Base-by-base conservation (phyloP, 1,140 invertebrate genomes). In the Drosophila littoralis region DNA sequence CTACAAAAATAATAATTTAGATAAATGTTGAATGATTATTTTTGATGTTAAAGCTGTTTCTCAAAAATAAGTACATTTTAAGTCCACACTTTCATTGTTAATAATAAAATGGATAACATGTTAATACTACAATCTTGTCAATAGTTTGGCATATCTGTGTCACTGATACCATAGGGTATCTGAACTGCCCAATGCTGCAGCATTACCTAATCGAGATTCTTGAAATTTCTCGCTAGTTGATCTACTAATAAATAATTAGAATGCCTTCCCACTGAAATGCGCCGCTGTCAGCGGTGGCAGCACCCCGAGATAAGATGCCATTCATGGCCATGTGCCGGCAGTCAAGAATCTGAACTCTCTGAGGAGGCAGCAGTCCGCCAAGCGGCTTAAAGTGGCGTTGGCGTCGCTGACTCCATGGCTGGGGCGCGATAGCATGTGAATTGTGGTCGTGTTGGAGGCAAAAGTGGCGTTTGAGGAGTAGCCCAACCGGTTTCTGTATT, bases 301-400 rank as follows among this genome's bases (percentile, higher is more conserved):
- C 60, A 45, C 63, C 63, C 67, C 76, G 48, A 88, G 82, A 86
- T 86, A 82, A 88, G 78, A 79, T 67, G 71, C 82, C 82, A 86
- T 88, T 88, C 79, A 86, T 86, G 83, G 83, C 60, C 43, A 58
- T 75, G 64, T 12, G 79, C 43, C 45, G 59, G 61, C 76, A 79
- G 80, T 85, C 65, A 64, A 71, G 52, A 80, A 67, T 69, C 55
- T 35, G 48, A 84, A 57, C 77, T 70, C 61, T 52, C 32, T 43
- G 32, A 63, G 72, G 76, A 68, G 71, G 65, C 54, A 13, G 38
- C 36, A 32, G 36, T 28, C 35, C 51, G 50, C 46, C 43, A 35
- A 35, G 50, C 35, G 12, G 32, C n/a, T 46, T 9, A 22, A 46
- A 12, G 3, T 52, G 28, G 67, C 52, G 74, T 84, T 75, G 77